phyloP scores from a whole-genome alignment of 2,113 vertebrate species.

The Canis aureus region DNA sequence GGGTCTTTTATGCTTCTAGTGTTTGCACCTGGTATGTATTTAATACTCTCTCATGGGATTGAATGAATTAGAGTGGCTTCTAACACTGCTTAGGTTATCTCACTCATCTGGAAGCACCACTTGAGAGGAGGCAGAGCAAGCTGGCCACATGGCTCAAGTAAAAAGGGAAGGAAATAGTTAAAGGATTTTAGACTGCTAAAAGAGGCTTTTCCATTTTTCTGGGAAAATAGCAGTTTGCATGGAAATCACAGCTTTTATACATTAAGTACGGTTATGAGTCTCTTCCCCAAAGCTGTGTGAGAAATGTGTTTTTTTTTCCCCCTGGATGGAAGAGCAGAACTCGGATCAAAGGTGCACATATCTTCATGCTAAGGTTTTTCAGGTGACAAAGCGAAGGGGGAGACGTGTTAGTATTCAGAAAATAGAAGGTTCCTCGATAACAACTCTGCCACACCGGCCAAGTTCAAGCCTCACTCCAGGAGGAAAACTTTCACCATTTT shows the following conservation, averaged over 20 bases:
- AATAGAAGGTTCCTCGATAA: background rate
- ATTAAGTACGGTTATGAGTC: slow-evolving; percentile 77
- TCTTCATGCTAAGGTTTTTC: slow-evolving; percentile 42
- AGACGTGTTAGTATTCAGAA: background rate
- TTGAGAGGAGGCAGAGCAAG: background rate
- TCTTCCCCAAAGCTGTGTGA: slow-evolving; percentile 60
- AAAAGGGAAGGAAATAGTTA: slow-evolving; percentile 70
- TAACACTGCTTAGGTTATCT: background rate
- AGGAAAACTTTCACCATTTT: background rate
- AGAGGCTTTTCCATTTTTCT: slow-evolving; percentile 50
- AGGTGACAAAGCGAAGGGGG: slow-evolving; percentile 37
- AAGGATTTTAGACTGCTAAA: slow-evolving; percentile 60
- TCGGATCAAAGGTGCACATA: background rate
- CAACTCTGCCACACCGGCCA: background rate
- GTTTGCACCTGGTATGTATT: background rate
- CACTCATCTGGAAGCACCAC: background rate
- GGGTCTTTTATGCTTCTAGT: background rate
- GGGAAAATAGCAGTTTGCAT: slow-evolving; percentile 63
- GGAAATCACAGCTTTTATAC: slow-evolving; percentile 78
- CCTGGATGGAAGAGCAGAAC: background rate
- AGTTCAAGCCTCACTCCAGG: background rate
- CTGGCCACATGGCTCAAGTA: background rate
- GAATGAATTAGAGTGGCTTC: slow-evolving; percentile 17
- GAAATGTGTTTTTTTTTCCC: background rate
- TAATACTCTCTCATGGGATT: background rate